Percentiles rank a stretch among this genome's conserved stretches.
Conservation (phyloP, 2,888 invertebrate species). For the Callinectes sapidus region DNA sequence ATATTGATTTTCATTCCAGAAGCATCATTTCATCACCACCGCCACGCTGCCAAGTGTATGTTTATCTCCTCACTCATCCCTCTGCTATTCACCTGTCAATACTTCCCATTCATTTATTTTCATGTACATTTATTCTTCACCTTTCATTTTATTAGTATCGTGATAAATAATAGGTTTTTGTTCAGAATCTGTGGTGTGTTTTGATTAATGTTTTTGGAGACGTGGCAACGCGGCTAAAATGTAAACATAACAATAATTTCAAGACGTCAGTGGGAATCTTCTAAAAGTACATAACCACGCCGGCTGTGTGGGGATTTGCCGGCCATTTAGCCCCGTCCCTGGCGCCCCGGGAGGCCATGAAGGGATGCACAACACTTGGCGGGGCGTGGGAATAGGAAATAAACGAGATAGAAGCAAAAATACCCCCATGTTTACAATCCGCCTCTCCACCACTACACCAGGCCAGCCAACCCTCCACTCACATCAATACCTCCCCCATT, state of each 20-base stretch:
- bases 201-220: conserved; percentile 6
- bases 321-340: neutral
- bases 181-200: neutral
- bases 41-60: neutral
- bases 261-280: conserved; percentile 40
- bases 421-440: conserved; percentile 42
- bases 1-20: conserved; percentile 47
- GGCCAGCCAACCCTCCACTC: neutral
- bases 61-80: neutral
- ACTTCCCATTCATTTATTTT: neutral
- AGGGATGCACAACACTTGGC: neutral
- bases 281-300: conserved; percentile 24
- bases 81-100: neutral
- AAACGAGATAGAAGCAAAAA: neutral
- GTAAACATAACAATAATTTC: conserved; percentile 53
- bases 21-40: conserved; percentile 49
- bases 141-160: neutral
- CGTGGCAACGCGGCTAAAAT: conserved; percentile 47
- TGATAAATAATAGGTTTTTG: neutral
- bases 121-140: neutral
- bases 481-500: neutral
- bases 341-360: too few species aligned
- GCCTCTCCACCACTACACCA: neutral
- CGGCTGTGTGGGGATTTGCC: neutral
- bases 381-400: neutral